Base-by-base conservation (phyloP, 2,888 invertebrate genomes). In the Melangyna quadrimaculata region DNA sequence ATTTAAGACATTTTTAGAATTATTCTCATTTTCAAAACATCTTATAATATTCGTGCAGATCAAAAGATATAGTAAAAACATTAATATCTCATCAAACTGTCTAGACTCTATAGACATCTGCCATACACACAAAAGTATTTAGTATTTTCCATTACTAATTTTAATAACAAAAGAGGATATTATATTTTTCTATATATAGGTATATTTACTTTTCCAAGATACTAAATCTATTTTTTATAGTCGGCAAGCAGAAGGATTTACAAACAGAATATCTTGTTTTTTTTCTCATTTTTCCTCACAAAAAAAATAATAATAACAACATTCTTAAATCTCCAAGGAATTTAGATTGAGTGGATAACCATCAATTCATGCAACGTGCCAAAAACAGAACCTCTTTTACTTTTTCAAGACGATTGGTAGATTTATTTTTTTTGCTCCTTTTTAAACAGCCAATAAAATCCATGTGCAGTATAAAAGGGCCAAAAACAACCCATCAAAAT, bases 321-420 rank as follows among this genome's bases (percentile, higher is more conserved):
- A n/a, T n/a, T 22, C 35, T 57, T 57, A 19, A 59, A 19, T 35
- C 19, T 35, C 14, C 2, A 14, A 37, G 59, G 22, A 59, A 35
- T 59, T 59, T 22, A 59, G 7, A 22, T 59, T 59, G 59, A 35
- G 35, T 59, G 35, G 32, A 59, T 59, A 35, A 59, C 59, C 59
- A 59, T 37, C 59, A 59, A 59, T 35, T 35, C 14, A 24, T 35
- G 59, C 59, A 59, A 37, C 59, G 35, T 59, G 37, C 59, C 32
- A 32, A 57, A 9, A n/a, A n/a, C 0, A 27, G 22, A 53, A n/a
- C n/a, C 8, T 4, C 10, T 55, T 29, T 29, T 48, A 6, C 10
- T 29, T 32, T 29, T 10, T 7, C 5, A 12, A 32, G 32, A 32
- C 32, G 32, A 19, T 27, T 53, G 22, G 27, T 27, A n/a, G 24